phyloP scores from a whole-genome alignment of 2,797 vertebrate genomes.

The Pipistrellus pygmaeus region DNA sequence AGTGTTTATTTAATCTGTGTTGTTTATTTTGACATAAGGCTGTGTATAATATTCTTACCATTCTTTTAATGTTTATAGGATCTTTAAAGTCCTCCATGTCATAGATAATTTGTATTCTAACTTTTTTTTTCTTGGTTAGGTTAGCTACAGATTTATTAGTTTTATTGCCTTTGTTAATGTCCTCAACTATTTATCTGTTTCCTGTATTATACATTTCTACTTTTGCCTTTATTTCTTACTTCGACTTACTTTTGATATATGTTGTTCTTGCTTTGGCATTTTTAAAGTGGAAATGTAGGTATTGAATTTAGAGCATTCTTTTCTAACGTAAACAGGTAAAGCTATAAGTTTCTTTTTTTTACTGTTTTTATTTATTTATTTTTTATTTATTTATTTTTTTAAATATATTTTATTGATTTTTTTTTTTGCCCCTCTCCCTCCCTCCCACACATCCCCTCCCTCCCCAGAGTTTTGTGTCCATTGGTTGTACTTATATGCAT shows the following conservation, averaged over 20 bases:
- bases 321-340: neutral
- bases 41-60: neutral
- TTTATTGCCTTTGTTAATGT: slow-evolving; percentile 1
- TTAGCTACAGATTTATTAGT: neutral
- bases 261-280: neutral
- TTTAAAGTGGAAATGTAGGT: neutral
- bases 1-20: neutral
- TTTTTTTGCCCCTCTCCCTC: no score
- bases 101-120: neutral
- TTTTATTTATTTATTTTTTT: no score
- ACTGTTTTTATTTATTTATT: no score
- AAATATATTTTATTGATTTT: no score
- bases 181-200: neutral
- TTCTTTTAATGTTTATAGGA: neutral
- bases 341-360: neutral
- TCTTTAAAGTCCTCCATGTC: neutral
- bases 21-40: neutral
- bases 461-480: no score
- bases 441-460: no score
- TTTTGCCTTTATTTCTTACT: neutral
- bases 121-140: neutral
- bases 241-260: neutral
- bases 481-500: no score
- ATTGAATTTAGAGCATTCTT: neutral
- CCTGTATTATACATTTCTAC: neutral